Base-by-base conservation (phyloP, 2,888 invertebrate genomes). In the Uropetala carovei region DNA sequence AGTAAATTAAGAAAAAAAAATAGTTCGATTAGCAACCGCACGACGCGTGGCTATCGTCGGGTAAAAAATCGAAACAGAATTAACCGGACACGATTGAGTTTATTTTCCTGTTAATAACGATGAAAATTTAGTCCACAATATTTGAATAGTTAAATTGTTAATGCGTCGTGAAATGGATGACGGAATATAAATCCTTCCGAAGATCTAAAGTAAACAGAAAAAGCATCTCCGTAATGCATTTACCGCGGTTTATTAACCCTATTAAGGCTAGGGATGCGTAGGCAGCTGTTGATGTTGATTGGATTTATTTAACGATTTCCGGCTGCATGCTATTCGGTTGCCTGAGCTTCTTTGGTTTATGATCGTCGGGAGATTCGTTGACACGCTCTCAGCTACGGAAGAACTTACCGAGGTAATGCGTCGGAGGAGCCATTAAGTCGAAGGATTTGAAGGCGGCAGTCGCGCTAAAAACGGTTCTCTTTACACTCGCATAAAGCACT, bases 201-300 rank as follows among this genome's bases (percentile, higher is more conserved):
- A 3, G 27, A 75, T 22, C 22, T 22, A 14, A 3, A 43, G 22
- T 75, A 75, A 27, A 75, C 75, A 75, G 27, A 75, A 68, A 75
- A 75, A 75, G 10, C 75, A 27, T 27, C n/a, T n/a, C n/a, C 43
- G 43, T 27, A 68, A n/a, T 56, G 43, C 89, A n/a, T 64, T 64
- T 68, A 43, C 43, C 30, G 30, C n/a, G 64, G 89, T 89, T 89
- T 27, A 89, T 89, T 56, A 64, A 86, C 56, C 68, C 89, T 30
- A 89, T 64, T 64, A 64, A 64, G 43, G 43, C 68, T 64, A 64
- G 64, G 68, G 43, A 89, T 43, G 64, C 64, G 16, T 43, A 43
- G 60, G 89, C 89, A 89, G 89, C 89, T 89, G 89, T 43, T 64
- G 68, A 64, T 64, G 64, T 43, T 27, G 89, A 89, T 89, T 89